Base-by-base conservation (phyloP, 1,140 invertebrate species). In the Argopecten irradians region DNA sequence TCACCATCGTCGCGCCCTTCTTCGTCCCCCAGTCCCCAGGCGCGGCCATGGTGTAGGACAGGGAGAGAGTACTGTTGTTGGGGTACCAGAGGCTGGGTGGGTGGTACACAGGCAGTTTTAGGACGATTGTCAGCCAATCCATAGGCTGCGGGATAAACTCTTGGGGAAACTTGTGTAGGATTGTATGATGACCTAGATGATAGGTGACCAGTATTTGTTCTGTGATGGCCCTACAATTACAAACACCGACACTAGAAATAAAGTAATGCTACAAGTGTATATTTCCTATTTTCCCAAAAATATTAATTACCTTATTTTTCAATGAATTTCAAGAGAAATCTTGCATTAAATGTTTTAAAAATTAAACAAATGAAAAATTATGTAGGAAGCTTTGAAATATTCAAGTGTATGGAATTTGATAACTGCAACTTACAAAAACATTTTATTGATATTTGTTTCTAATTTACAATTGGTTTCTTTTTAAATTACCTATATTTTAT, bases 1-100 rank as follows among this genome's bases (percentile, higher is more conserved):
- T 88, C 82, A 11, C 36, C 87, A 33, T 88, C 87, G 16, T 82
- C 83, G 28, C 13, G 36, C 32, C 84, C 87, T 22, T 85, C 87
- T 8, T 85, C 32, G 11, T 28, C 34, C 46, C 33, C 82, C 28
- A n/a, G 19, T 9, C 82, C 41, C 55, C 55, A 71, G n/a, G 55
- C 55, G 0, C 55, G 22, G 55, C 55, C 55, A 71, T 71, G 55
- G 16, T 71, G 55, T 1, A 71, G 55, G 55, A 28, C n/a, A 7
- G 55, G 55, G 55, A 71, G 55, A 16, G 55, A 71, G n/a, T 71
- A 71, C 55, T 71, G 55, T 71, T 71, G 55, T n/a, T 71, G 55
- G 55, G 55, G 55, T 71, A 71, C 22, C 2, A 71, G n/a, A n/a
- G 55, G 55, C 55, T 71, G 55, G 22, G 55, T 71, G n/a, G 55